Conservation (phyloP, 2,888 invertebrate genomes). For the Clostera curtula region DNA sequence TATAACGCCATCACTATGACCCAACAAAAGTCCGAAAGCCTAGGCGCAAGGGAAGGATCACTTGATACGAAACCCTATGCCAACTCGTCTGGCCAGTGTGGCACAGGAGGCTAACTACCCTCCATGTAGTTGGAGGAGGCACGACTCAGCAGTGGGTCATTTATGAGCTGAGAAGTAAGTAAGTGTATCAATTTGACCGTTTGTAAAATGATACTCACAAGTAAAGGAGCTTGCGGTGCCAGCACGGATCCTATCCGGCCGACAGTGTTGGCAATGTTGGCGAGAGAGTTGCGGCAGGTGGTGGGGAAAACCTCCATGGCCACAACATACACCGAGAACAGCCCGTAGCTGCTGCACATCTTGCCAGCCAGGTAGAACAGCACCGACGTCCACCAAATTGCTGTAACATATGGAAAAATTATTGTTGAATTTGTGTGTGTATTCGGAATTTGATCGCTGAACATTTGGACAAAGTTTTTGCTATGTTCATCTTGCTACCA, state of each 20-base stretch:
- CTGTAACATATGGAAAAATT: conserved; percentile 29
- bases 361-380: conserved; percentile 77
- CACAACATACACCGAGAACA: conserved; percentile 78
- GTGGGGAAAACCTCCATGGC: conserved; percentile 84
- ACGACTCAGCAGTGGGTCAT: no score
- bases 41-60: no score
- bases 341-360: conserved; percentile 79
- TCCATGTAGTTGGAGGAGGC: no score
- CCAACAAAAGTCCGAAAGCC: background rate
- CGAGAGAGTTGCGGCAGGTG: conserved; percentile 76
- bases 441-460: no score
- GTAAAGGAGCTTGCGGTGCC: conserved; percentile 78
- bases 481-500: no score
- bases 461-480: no score
- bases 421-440: no score
- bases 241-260: conserved; percentile 79
- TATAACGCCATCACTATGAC: background rate
- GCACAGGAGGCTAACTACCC: no score
- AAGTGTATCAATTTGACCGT: no score
- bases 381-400: conserved; percentile 56
- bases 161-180: no score
- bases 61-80: no score
- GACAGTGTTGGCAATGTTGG: conserved; percentile 78
- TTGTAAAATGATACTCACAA: conserved; percentile 63
- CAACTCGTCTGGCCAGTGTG: no score